Evolutionary conservation across 1,140 invertebrate species (phyloP).

Genomic region (Achroia grisella): DNA sequence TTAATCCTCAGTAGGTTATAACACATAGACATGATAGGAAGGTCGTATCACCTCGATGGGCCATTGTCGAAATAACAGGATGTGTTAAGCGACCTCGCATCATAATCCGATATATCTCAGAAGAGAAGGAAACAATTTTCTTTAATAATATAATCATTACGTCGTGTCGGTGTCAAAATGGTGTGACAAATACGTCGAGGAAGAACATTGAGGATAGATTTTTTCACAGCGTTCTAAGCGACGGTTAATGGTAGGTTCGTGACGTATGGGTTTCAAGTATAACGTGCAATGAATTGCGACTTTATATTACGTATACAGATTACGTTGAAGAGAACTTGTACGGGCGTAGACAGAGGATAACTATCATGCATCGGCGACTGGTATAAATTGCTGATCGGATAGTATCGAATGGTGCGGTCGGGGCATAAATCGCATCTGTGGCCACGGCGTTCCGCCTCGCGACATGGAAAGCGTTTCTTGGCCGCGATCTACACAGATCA

Average conservation of each 20-base stretch:
- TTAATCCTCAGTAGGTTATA: slow-evolving; percentile 19
- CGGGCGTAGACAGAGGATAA: slow-evolving; percentile 3
- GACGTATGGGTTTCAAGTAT: neutral
- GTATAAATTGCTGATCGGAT: slow-evolving; percentile 32
- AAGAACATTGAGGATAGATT: slow-evolving; percentile 9
- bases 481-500: slow-evolving; percentile 34
- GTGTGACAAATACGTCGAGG: slow-evolving; percentile 13
- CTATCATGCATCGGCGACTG: slow-evolving; percentile 11
- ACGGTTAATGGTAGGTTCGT: neutral
- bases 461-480: slow-evolving; percentile 44
- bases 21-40: slow-evolving; percentile 23
- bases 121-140: slow-evolving; percentile 49
- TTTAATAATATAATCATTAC: slow-evolving; percentile 38
- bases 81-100: slow-evolving; percentile 44
- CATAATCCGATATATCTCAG: slow-evolving; percentile 41
- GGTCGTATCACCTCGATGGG: slow-evolving; percentile 25
- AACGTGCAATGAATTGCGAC: too few species aligned
- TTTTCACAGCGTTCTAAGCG: neutral
- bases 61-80: slow-evolving; percentile 57
- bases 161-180: slow-evolving; percentile 28
- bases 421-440: slow-evolving; percentile 22
- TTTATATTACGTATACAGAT: too few species aligned
- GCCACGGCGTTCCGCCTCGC: slow-evolving; percentile 30
- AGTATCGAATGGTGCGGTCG: slow-evolving; percentile 23
- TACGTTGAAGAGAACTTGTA: neutral